phyloP scores from a whole-genome alignment of 2,888 invertebrate species.

The Osmoderma eremita region DNA sequence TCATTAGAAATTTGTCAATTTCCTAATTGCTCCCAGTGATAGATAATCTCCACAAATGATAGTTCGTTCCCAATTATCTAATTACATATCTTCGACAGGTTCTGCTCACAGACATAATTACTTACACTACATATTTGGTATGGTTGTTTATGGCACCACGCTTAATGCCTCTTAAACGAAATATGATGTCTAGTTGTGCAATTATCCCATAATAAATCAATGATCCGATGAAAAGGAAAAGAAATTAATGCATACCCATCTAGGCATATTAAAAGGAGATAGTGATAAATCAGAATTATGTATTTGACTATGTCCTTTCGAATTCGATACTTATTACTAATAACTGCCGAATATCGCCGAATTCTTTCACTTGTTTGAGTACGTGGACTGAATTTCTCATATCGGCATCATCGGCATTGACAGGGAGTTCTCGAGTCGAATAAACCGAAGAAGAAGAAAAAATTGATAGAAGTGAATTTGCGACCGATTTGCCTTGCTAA shows the following conservation, averaged over 20 bases:
- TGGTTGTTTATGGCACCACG: background rate
- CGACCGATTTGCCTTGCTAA: conserved; percentile 19
- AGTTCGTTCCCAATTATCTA: conserved; percentile 27
- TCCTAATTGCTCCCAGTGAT: conserved; percentile 26
- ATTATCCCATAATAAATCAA: conserved; percentile 10
- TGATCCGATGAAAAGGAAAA: background rate
- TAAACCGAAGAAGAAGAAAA: too few species aligned
- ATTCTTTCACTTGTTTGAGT: background rate
- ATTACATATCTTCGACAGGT: conserved; percentile 23
- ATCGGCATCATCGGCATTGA: background rate
- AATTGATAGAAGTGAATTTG: conserved; percentile 23
- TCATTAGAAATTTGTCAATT: conserved; percentile 22
- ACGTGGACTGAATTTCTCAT: background rate
- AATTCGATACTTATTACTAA: conserved; percentile 3
- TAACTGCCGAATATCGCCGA: background rate
- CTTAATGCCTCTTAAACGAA: conserved; percentile 12
- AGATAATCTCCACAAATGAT: conserved; percentile 22
- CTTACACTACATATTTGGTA: conserved; percentile 19
- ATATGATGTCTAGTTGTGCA: conserved; percentile 11
- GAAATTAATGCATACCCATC: background rate
- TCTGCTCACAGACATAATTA: conserved; percentile 4
- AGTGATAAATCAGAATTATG: conserved; percentile 7
- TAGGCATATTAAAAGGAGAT: background rate
- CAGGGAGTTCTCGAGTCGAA: too few species aligned
- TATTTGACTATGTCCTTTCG: background rate